These are phyloP conservation scores for Andrena hattorfiana DNA, from an alignment of 2,888 invertebrate species.

Conservation along the genomic window DNA sequence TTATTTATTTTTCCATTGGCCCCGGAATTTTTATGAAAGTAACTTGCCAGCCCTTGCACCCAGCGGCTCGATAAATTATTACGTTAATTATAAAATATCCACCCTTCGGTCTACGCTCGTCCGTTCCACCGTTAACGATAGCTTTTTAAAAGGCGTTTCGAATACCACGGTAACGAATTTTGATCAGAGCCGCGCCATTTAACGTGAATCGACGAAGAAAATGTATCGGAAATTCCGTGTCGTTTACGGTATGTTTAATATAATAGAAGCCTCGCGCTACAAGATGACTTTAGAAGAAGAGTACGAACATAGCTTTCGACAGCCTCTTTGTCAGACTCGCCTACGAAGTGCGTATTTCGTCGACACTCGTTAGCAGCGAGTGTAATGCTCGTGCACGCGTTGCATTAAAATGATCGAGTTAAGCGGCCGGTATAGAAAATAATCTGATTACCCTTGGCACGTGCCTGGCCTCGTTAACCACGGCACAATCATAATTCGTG, in stretches of 20 bases:
- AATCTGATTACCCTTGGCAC: slow-evolving; percentile 50
- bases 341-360: slow-evolving; percentile 13
- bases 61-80: slow-evolving; percentile 73
- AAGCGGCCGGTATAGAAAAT: slow-evolving; percentile 52
- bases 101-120: slow-evolving; percentile 10
- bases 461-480: slow-evolving; percentile 39
- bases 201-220: slow-evolving; percentile 5
- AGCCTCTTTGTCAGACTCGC: neutral
- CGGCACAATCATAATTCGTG: slow-evolving; percentile 33
- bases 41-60: slow-evolving; percentile 37
- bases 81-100: slow-evolving; percentile 77
- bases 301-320: neutral
- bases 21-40: slow-evolving; percentile 76
- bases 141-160: slow-evolving; percentile 30
- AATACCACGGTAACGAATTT: slow-evolving; percentile 43
- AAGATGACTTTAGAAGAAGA: neutral
- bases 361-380: slow-evolving; percentile 32
- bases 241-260: no score
- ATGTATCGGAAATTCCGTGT: slow-evolving; percentile 1
- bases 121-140: slow-evolving; percentile 3
- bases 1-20: slow-evolving; percentile 66
- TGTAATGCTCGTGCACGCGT: slow-evolving; percentile 11
- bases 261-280: neutral
- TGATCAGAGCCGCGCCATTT: slow-evolving; percentile 24
- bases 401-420: slow-evolving; percentile 56